Evolutionary conservation across 2,797 vertebrate species (phyloP).

Genomic region (Peromyscus melanophrys): DNA sequence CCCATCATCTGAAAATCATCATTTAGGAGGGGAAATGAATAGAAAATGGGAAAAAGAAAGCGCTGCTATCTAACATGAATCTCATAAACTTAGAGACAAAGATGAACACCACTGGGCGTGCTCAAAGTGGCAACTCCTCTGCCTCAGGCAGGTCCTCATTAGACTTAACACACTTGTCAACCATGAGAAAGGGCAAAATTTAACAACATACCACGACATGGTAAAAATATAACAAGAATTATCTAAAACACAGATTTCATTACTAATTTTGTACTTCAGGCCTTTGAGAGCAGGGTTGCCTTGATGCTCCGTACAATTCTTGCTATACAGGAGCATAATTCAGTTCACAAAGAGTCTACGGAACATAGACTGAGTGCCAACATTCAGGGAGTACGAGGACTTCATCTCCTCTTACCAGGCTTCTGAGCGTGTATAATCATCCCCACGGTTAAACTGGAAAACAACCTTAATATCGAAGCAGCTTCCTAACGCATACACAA

Average conservation of each 20-base stretch:
- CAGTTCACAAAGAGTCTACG: not conserved
- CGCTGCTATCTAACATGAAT: not conserved
- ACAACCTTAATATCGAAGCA: not conserved
- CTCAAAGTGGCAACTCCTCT: conserved; percentile 11
- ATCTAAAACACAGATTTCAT: not conserved
- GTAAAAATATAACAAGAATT: conserved; percentile 13
- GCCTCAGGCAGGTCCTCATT: conserved; percentile 22
- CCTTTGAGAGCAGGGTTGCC: not conserved
- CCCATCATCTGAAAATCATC: not conserved
- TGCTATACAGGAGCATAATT: not conserved
- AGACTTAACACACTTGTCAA: conserved; percentile 61
- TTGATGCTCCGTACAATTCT: not conserved
- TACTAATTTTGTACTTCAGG: conserved; percentile 24
- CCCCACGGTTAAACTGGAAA: conserved; percentile 19
- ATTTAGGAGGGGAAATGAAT: not conserved
- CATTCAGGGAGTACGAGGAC: not conserved
- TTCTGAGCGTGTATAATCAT: not conserved
- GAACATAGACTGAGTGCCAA: not conserved
- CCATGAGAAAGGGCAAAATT: conserved; percentile 48
- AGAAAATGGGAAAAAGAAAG: conserved; percentile 15
- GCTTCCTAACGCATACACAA: not conserved
- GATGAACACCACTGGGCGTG: conserved; percentile 1
- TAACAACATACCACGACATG: conserved; percentile 7
- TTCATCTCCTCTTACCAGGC: not conserved
- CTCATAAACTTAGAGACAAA: conserved; percentile 57